phyloP scores from a whole-genome alignment of 2,797 vertebrate genomes.

The Pseudochaenichthys georgianus region DNA sequence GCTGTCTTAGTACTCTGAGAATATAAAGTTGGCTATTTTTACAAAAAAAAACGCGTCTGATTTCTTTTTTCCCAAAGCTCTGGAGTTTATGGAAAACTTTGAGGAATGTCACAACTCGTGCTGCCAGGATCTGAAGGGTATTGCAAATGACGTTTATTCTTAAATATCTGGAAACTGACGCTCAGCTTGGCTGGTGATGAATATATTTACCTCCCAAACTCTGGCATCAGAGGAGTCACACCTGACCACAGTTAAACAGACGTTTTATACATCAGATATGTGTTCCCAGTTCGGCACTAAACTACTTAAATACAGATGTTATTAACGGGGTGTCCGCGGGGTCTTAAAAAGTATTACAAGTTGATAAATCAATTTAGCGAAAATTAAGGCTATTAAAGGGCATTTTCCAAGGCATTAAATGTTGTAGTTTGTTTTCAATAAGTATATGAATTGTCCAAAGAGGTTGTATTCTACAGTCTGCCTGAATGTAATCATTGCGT shows the following conservation, averaged over 20 bases:
- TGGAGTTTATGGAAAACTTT: not conserved
- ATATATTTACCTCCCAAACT: not conserved
- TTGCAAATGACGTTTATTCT: not conserved
- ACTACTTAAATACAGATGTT: not conserved
- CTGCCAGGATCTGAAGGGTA: not conserved
- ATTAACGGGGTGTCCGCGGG: no score
- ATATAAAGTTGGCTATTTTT: conserved; percentile 99
- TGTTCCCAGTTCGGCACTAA: not conserved
- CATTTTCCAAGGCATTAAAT: no score
- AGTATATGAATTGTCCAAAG: no score
- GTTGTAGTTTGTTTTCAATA: no score
- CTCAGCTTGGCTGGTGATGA: not conserved
- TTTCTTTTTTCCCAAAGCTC: conserved; percentile 68
- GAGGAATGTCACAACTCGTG: not conserved
- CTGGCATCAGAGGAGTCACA: not conserved
- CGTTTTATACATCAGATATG: not conserved
- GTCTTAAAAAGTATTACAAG: no score
- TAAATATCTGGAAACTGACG: not conserved
- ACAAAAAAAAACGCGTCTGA: conserved; percentile 86
- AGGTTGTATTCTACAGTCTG: no score
- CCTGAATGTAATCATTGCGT: no score
- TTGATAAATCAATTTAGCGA: no score
- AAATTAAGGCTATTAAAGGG: no score
- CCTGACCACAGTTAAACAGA: not conserved
- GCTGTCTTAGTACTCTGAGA: conserved; percentile 95